Evolutionary conservation across 2,797 vertebrate genomes (phyloP).

Genomic region (Propithecus deckenii): DNA sequence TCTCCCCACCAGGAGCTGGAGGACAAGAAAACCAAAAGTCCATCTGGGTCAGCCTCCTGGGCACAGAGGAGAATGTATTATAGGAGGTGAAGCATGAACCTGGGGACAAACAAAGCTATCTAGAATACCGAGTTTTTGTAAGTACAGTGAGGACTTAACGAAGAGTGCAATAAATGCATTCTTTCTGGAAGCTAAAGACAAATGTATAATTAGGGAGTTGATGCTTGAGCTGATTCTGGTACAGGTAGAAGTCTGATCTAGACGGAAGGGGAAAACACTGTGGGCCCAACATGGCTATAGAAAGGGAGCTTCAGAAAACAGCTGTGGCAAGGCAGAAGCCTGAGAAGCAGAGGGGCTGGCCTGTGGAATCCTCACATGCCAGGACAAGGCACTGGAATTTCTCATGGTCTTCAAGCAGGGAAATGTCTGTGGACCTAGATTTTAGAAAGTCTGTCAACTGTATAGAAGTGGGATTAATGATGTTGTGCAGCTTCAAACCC

Average conservation of each 20-base stretch:
- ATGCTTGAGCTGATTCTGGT: neutral
- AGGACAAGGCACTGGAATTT: neutral
- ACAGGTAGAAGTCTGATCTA: neutral
- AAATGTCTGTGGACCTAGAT: neutral
- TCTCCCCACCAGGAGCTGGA: neutral
- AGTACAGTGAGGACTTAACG: neutral
- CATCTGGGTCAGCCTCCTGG: neutral
- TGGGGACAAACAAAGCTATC: neutral
- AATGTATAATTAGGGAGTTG: neutral
- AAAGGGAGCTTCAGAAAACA: neutral
- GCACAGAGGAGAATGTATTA: neutral
- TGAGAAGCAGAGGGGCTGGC: neutral
- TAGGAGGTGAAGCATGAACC: neutral
- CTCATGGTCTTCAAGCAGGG: neutral
- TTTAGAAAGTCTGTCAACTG: neutral
- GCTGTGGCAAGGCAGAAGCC: neutral
- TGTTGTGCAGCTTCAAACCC: neutral
- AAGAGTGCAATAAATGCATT: neutral
- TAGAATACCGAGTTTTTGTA: neutral
- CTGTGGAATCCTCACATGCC: neutral
- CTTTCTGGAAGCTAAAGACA: neutral
- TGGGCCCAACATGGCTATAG: neutral
- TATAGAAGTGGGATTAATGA: neutral
- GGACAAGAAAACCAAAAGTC: neutral
- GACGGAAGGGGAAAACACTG: neutral